These are phyloP conservation scores for Caracal caracal DNA, from an alignment of 2,113 vertebrate genomes.

Conservation along the genomic window DNA sequence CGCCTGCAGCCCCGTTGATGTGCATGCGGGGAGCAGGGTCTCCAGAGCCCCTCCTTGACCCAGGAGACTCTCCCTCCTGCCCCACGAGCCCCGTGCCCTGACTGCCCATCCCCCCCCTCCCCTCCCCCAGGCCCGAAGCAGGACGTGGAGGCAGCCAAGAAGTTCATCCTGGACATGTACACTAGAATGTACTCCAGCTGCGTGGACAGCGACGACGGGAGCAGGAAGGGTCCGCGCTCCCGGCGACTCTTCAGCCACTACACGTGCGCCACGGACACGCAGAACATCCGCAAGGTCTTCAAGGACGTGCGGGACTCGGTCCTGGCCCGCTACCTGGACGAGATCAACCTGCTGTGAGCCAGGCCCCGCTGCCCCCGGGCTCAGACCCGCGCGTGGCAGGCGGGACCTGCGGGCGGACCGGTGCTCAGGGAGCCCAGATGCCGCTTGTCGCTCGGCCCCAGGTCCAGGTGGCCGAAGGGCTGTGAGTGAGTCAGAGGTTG, in stretches of 20 bases:
- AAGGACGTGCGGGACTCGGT: slow-evolving; percentile 91
- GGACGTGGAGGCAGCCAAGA: slow-evolving; percentile 85
- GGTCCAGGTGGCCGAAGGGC: not conserved
- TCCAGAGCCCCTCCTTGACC: not conserved
- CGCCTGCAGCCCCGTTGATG: fast-evolving
- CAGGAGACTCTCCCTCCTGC: not conserved
- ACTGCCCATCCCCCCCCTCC: not conserved
- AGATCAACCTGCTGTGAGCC: slow-evolving; percentile 94
- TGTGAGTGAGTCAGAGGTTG: not conserved
- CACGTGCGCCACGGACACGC: slow-evolving; percentile 95
- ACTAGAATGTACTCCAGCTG: not conserved
- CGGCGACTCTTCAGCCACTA: slow-evolving; percentile 90
- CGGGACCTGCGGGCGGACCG: not conserved
- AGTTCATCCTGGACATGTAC: slow-evolving; percentile 89
- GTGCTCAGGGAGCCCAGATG: fast-evolving
- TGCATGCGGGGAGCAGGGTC: fast-evolving
- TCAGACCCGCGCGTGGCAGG: not conserved
- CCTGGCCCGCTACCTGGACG: slow-evolving; percentile 93
- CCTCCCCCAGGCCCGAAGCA: slow-evolving; percentile 84
- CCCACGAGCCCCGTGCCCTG: not conserved
- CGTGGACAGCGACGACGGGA: not conserved
- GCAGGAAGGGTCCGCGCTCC: not conserved
- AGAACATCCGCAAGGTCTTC: slow-evolving; percentile 93
- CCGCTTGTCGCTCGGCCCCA: not conserved
- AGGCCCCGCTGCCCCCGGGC: not conserved